Evolutionary conservation across 2,797 vertebrate genomes (phyloP).

Genomic region (Rhadinocentrus ornatus): DNA sequence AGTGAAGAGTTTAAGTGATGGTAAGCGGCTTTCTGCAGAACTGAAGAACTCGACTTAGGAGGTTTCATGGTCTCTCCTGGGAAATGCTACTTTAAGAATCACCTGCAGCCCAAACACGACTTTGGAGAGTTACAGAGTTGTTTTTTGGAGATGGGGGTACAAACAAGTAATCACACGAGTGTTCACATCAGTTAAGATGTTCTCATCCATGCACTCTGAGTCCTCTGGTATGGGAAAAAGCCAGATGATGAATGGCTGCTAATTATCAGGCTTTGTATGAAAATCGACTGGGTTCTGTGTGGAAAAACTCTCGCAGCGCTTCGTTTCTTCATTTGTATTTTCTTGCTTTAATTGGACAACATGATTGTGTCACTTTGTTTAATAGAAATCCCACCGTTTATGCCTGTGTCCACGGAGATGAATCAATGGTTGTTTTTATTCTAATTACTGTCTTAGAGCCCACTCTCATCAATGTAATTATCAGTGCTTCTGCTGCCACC

Average conservation of each 20-base stretch:
- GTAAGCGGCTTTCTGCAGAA: constrained; percentile 58
- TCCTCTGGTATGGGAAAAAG: constrained; percentile 45
- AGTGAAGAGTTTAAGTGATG: constrained; percentile 75
- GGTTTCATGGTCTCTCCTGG: constrained; percentile 66
- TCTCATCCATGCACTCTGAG: not conserved
- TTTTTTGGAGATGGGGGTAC: constrained; percentile 70
- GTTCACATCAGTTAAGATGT: constrained; percentile 41
- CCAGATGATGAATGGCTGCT: constrained; percentile 67
- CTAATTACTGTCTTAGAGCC: constrained; percentile 66
- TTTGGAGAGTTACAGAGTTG: constrained; percentile 59
- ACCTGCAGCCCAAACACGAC: constrained; percentile 82
- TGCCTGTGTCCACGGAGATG: constrained; percentile 63
- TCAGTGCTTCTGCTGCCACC: constrained; percentile 58
- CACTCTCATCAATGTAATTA: constrained; percentile 70
- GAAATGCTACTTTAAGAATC: constrained; percentile 78
- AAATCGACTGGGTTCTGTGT: constrained; percentile 61
- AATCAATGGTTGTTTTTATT: constrained; percentile 75
- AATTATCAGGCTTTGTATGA: constrained; percentile 70
- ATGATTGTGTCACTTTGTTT: constrained; percentile 77
- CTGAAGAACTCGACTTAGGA: constrained; percentile 59
- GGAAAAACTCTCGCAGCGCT: constrained; percentile 51
- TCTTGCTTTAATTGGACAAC: constrained; percentile 71
- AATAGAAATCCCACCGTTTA: constrained; percentile 65
- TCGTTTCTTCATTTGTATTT: constrained; percentile 66
- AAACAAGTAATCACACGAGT: constrained; percentile 76